Evolutionary conservation across 64 coral and sea anemone genomes (phyloP), one percentile per base, ranked within the genome.

Genomic region (Pocillopora damicornis): DNA sequence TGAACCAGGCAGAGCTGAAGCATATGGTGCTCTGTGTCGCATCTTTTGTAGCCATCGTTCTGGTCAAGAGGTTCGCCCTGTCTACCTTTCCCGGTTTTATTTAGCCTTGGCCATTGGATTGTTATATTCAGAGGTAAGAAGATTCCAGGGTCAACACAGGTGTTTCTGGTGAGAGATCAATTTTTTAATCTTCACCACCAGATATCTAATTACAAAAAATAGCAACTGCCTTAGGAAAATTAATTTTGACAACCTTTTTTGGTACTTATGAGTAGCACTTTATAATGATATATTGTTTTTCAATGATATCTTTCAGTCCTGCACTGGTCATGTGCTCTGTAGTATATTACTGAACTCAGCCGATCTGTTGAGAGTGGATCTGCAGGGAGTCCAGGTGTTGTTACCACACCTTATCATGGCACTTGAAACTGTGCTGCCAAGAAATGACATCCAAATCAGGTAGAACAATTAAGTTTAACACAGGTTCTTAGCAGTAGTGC

Each of bases 1-100:
- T 95, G 97, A 99, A 45, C 97, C 93, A 76, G 97, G 97, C 7
- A 89, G 97, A 51, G 97, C 97, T 76, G 97, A 99, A 79, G 97
- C 97, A 23, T 93, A 85, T 95, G 97, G 97, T 23, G 81, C 93
- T 6, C 76, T 99, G 10, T 99, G 93, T 37, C 90, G 97, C 18
- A 99, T 99, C 68, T 99, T 99, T 23, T 99, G 97, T 60, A 95
- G 97, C 80, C 97, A 92, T 75, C 87, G 86, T 42, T 93, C 97
- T 87, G 93, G 90, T 17, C 88, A 97, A 61, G 83, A 88, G n/a
- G 86, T 99, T 60, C 79, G 91, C 16, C 97, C 97, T 58, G 90
- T 95, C 17, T 95, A 95, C 56, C 81, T 99, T 0, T 99, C 97
- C 7, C 73, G 97, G 20, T 99, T 99, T 88, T 98, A 98, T 74